phyloP scores from a whole-genome alignment of 1,140 invertebrate genomes.

The Micrasema minimum region DNA sequence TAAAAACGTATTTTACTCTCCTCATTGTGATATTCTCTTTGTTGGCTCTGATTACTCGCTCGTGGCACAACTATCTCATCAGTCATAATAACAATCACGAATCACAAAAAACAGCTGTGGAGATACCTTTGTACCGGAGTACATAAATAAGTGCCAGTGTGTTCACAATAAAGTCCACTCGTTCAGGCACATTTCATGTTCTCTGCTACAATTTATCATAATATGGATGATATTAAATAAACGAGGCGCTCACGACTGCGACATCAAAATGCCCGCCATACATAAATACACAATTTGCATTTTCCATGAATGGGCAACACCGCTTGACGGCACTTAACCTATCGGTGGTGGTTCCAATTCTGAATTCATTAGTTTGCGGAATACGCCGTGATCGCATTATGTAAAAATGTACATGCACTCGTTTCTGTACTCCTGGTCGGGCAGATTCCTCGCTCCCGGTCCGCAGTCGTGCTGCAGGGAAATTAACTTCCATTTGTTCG shows the following conservation, averaged over 20 bases:
- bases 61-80: no score
- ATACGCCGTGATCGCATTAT: slow-evolving; percentile 49
- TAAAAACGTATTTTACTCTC: no score
- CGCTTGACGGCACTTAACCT: slow-evolving; percentile 52
- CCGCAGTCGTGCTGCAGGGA: slow-evolving; percentile 14
- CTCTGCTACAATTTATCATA: slow-evolving; percentile 49
- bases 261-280: slow-evolving; percentile 52
- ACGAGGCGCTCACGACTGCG: slow-evolving; percentile 52
- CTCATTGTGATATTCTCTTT: no score
- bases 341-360: slow-evolving; percentile 50
- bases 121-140: no score
- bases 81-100: slow-evolving; percentile 4
- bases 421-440: slow-evolving; percentile 39
- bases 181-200: slow-evolving; percentile 23
- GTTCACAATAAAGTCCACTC: slow-evolving; percentile 5
- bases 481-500: slow-evolving; percentile 33
- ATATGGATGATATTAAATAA: slow-evolving; percentile 53
- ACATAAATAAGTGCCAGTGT: no score
- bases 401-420: slow-evolving; percentile 43
- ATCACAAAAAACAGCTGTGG: neutral
- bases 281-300: slow-evolving; percentile 51
- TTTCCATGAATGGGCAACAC: slow-evolving; percentile 52
- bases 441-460: neutral
- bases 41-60: no score
- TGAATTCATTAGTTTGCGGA: slow-evolving; percentile 53